Percentiles rank a stretch among this genome's conserved stretches.
These are phyloP conservation scores for Erinaceus europaeus DNA, from an alignment of 2,113 vertebrate genomes.

Conservation along the genomic window DNA sequence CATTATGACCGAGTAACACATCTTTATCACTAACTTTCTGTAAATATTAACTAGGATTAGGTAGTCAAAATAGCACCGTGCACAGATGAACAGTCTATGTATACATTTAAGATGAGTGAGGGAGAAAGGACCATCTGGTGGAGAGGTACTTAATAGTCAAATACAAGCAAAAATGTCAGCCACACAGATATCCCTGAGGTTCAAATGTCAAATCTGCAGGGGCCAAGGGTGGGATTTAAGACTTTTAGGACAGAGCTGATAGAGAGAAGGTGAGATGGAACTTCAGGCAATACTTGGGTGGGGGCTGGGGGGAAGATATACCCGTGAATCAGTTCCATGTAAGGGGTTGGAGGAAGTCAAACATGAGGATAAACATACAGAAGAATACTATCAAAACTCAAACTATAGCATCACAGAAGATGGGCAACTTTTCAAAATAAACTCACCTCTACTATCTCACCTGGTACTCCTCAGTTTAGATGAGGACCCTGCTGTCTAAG, in stretches of 20 bases:
- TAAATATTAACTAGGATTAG: neutral
- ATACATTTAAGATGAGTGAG: neutral
- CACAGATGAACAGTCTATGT: neutral
- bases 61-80: neutral
- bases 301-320: neutral
- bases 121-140: neutral
- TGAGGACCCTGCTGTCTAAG: neutral
- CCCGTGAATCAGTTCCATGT: no score
- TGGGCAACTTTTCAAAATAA: slow-evolving; percentile 7
- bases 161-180: neutral
- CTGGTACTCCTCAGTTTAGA: neutral
- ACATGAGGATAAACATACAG: neutral
- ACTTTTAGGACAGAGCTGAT: neutral
- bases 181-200: neutral
- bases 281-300: neutral
- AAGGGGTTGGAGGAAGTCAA: no score
- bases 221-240: neutral
- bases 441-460: neutral
- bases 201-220: neutral
- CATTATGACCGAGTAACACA: neutral
- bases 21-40: neutral
- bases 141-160: neutral
- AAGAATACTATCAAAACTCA: neutral
- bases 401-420: neutral
- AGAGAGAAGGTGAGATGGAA: neutral